A percentile compares a stretch with the other conserved stretches of the same genome.
These are phyloP conservation scores for Moxostoma hubbsi DNA, from an alignment of 2,797 vertebrate genomes.

Conservation along the genomic window DNA sequence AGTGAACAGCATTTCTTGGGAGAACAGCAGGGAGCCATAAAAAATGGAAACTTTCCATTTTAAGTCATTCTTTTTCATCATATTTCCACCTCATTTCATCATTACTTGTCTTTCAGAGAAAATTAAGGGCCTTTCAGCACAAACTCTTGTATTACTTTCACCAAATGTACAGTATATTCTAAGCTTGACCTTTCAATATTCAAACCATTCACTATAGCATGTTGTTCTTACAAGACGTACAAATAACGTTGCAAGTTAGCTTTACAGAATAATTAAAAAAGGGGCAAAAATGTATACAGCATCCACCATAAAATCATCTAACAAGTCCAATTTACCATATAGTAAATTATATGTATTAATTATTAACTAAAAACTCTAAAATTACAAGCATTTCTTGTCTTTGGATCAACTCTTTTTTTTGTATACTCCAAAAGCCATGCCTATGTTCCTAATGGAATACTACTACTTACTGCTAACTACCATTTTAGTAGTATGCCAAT, in stretches of 20 bases:
- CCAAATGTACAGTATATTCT: background rate
- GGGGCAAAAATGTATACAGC: background rate
- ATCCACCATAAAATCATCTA: background rate
- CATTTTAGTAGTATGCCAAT: too few relatives aligned
- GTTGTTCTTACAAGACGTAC: background rate
- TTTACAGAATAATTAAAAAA: background rate
- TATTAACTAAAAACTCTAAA: background rate
- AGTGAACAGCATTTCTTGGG: background rate
- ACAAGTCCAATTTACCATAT: background rate
- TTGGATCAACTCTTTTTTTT: background rate
- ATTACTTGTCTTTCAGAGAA: background rate
- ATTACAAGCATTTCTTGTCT: background rate
- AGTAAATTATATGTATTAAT: background rate
- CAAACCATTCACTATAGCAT: constrained; percentile 8
- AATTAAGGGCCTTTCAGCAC: background rate
- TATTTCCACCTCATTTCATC: constrained; percentile 23
- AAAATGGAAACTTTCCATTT: background rate
- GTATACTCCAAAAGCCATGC: background rate
- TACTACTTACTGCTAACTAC: too few relatives aligned
- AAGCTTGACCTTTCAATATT: constrained; percentile 19
- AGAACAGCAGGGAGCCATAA: background rate
- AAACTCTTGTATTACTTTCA: background rate
- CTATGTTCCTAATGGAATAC: too few relatives aligned
- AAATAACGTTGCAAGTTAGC: background rate
- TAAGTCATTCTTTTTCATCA: constrained; percentile 4